Conservation (phyloP, 2,113 vertebrate species). For the Uria lomvia region DNA sequence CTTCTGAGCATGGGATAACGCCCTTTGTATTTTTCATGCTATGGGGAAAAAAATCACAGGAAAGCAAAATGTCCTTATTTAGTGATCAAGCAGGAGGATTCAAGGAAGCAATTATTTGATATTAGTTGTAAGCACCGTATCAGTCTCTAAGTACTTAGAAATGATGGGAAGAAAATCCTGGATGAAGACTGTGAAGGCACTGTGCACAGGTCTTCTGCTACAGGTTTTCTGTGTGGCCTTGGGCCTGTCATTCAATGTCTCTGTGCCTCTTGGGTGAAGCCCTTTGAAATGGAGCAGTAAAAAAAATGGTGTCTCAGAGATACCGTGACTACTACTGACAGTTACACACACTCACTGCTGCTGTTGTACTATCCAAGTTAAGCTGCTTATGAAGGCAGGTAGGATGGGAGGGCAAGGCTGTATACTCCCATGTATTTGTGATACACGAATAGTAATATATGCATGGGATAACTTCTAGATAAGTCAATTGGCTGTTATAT, state of each 20-base stretch:
- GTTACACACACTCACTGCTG: not conserved
- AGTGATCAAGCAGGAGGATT: not conserved
- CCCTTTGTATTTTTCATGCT: not conserved
- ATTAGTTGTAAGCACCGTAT: rapidly evolving
- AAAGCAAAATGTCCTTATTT: not conserved
- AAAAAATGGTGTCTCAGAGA: not conserved
- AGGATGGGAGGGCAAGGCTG: not conserved
- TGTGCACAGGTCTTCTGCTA: not conserved
- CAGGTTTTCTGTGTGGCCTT: not conserved
- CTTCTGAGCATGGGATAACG: not conserved
- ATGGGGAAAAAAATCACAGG: not conserved
- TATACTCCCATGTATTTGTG: not conserved
- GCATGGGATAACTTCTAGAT: not conserved
- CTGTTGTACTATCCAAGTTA: not conserved
- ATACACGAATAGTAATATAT: not conserved
- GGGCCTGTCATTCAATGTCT: not conserved
- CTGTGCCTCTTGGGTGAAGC: not conserved
- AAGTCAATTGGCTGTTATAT: not conserved
- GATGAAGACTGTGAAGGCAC: not conserved
- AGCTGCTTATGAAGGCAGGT: not conserved
- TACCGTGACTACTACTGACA: rapidly evolving
- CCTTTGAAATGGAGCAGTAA: not conserved
- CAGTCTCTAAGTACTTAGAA: not conserved
- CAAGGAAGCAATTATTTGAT: not conserved
- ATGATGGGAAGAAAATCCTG: not conserved